phyloP scores from a whole-genome alignment of 2,113 vertebrate species.

The Gallinago jamesoni region DNA sequence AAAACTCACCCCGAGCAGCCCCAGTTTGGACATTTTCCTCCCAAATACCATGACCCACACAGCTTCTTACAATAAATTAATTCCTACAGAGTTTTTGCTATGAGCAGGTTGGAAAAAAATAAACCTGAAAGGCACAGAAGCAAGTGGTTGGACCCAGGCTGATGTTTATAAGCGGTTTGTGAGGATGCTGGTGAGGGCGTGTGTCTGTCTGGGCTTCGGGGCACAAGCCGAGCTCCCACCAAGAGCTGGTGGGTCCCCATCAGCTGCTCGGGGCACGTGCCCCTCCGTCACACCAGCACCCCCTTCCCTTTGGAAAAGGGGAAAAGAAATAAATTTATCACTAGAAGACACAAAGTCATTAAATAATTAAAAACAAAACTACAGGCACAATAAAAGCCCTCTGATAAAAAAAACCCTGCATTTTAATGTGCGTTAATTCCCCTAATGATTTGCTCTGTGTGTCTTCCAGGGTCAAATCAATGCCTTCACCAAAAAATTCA shows the following conservation, averaged over 20 bases:
- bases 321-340: constrained; percentile 72
- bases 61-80: background rate
- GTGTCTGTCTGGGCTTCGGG: background rate
- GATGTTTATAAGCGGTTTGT: background rate
- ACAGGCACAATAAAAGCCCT: constrained; percentile 75
- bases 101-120: background rate
- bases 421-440: constrained; percentile 78
- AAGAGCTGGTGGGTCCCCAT: background rate
- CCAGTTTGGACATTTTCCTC: background rate
- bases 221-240: background rate
- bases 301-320: background rate
- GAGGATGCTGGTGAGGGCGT: background rate
- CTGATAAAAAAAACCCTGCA: constrained; percentile 62
- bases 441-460: constrained; percentile 74
- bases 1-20: background rate
- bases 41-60: background rate
- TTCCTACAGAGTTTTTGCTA: background rate
- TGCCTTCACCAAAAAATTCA: constrained; percentile 81
- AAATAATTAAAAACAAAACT: constrained; percentile 83
- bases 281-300: constrained; percentile 23
- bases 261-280: background rate
- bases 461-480: constrained; percentile 82
- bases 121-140: background rate
- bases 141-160: accelerated
- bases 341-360: constrained; percentile 77